Percentiles rank a stretch among this genome's conserved stretches.
phyloP scores from a whole-genome alignment of 2,113 vertebrate genomes.

The Hirundichthys speculiger region DNA sequence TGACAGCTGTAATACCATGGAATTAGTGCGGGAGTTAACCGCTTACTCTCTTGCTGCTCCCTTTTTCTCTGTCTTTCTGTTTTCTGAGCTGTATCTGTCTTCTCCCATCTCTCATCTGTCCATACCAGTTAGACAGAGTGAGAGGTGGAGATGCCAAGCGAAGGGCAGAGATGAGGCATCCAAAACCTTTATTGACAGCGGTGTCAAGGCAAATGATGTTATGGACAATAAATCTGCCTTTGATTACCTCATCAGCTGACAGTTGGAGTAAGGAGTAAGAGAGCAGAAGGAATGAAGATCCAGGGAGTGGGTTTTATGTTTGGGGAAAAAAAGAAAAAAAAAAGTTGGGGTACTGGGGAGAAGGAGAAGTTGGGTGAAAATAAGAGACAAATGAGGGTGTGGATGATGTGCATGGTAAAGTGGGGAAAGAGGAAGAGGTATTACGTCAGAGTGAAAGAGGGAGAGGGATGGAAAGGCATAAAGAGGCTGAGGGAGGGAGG shows the following conservation, averaged over 20 bases:
- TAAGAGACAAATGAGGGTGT: not conserved
- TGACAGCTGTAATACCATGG: slow-evolving; percentile 51
- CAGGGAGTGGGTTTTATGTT: too few species aligned
- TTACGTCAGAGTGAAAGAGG: not conserved
- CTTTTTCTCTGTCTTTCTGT: slow-evolving; percentile 1
- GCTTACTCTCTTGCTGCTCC: slow-evolving; percentile 31
- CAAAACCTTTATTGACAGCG: slow-evolving; percentile 27
- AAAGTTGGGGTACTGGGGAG: too few species aligned
- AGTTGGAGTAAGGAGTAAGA: slow-evolving; percentile 22
- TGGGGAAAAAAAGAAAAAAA: too few species aligned
- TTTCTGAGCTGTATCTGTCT: slow-evolving; percentile 5
- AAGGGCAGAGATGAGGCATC: slow-evolving; percentile 29
- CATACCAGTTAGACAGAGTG: slow-evolving; percentile 21
- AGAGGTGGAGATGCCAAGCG: slow-evolving; percentile 17
- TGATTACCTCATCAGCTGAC: slow-evolving; percentile 43
- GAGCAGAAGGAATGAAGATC: too few species aligned
- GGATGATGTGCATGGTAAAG: slow-evolving; percentile 7
- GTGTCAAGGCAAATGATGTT: slow-evolving; percentile 45
- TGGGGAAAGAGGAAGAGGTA: slow-evolving; percentile 4
- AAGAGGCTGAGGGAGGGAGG: slow-evolving; percentile 1
- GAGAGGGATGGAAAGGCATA: slow-evolving; percentile 2
- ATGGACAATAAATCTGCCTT: slow-evolving; percentile 47
- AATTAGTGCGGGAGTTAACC: slow-evolving; percentile 63
- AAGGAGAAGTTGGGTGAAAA: not conserved
- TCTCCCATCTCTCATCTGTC: slow-evolving; percentile 6